Evolutionary conservation across 2,888 invertebrate genomes (phyloP).

Genomic region (Calephelis perditalis): DNA sequence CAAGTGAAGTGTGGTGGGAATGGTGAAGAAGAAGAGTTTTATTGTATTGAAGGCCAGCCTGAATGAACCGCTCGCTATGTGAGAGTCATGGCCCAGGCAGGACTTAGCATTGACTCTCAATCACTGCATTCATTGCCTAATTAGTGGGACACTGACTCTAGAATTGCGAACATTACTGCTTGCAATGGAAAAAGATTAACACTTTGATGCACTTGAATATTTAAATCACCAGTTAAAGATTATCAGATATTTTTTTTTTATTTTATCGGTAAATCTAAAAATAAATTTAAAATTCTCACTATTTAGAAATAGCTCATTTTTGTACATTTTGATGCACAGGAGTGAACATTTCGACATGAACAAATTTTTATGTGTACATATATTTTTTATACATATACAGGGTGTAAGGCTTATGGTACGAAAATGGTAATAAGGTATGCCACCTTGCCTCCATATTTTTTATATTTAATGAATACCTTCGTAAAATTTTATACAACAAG

Average conservation of each 20-base stretch:
- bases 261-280: background rate
- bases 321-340: too few relatives aligned
- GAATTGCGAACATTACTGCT: conserved; percentile 6
- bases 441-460: too few relatives aligned
- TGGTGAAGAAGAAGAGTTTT: conserved; percentile 8
- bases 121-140: conserved; percentile 46
- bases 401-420: too few relatives aligned
- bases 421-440: too few relatives aligned
- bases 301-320: too few relatives aligned
- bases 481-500: too few relatives aligned
- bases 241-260: background rate
- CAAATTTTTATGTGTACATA: too few relatives aligned
- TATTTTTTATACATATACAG: too few relatives aligned
- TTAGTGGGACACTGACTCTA: conserved; percentile 33
- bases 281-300: too few relatives aligned
- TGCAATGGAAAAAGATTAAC: background rate
- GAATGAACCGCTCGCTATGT: conserved; percentile 27
- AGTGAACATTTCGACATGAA: too few relatives aligned
- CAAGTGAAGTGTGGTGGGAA: conserved; percentile 4
- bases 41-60: conserved; percentile 33
- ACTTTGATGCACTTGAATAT: conserved; percentile 1
- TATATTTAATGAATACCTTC: too few relatives aligned
- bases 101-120: conserved; percentile 36
- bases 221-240: background rate
- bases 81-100: conserved; percentile 23